Evolutionary conservation across 2,113 vertebrate species (phyloP).

Genomic region (Oceanodroma tethys): DNA sequence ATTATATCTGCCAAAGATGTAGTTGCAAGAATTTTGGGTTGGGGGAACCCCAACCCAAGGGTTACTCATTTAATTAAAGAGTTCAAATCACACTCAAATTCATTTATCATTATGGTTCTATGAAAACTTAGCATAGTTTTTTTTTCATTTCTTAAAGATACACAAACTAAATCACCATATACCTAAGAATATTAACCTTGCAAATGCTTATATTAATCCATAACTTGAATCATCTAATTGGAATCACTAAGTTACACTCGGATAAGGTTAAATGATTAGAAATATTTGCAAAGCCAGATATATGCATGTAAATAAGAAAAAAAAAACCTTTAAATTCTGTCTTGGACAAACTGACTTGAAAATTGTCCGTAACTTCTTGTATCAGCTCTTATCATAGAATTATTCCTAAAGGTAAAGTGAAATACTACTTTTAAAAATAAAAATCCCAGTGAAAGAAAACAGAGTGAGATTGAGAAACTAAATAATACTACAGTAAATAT

Average conservation of each 20-base stretch:
- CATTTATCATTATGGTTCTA: not conserved
- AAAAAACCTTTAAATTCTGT: not conserved
- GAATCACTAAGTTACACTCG: not conserved
- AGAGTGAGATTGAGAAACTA: not conserved
- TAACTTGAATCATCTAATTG: not conserved
- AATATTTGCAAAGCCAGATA: not conserved
- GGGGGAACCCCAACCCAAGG: not conserved
- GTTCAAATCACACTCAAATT: not conserved
- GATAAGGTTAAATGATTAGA: not conserved
- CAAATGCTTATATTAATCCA: not conserved
- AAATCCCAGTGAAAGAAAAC: not conserved
- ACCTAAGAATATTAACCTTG: not conserved
- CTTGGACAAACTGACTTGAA: not conserved
- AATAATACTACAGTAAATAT: not conserved
- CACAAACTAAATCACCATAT: not conserved
- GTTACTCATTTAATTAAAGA: not conserved
- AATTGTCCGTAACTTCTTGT: not conserved
- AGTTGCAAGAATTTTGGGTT: not conserved
- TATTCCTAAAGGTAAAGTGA: not conserved
- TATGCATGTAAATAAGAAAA: not conserved
- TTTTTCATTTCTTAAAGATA: not conserved
- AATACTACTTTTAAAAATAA: not conserved
- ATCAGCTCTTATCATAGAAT: not conserved
- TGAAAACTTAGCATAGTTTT: not conserved
- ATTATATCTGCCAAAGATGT: not conserved